These are phyloP conservation scores for Copidosoma floridanum DNA, from an alignment of 1,140 invertebrate species.

Conservation along the genomic window DNA sequence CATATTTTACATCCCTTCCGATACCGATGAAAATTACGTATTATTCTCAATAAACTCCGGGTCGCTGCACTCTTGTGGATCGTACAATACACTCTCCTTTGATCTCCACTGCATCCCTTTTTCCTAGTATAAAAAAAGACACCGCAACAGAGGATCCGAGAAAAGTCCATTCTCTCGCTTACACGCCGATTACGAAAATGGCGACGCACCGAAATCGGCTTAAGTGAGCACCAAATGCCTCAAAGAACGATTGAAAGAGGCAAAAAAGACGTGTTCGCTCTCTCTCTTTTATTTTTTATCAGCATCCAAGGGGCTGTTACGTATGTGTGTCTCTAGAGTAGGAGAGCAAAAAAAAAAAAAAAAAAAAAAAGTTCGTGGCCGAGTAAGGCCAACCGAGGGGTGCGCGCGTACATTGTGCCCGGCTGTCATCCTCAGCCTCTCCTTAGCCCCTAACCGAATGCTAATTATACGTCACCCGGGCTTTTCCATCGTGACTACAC, in stretches of 20 bases:
- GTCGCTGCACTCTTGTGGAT: background rate
- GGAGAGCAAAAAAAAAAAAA: background rate
- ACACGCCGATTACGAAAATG: background rate
- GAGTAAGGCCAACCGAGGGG: conserved; percentile 18
- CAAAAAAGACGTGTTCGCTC: background rate
- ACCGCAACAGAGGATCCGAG: no score
- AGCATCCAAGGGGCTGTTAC: background rate
- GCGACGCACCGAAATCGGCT: conserved; percentile 9
- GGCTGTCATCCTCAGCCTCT: conserved; percentile 53
- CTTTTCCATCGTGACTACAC: conserved; percentile 35
- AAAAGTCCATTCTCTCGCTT: background rate
- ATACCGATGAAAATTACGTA: no score
- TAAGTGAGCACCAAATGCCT: background rate
- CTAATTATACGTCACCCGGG: conserved; percentile 51
- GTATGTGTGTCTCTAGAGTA: background rate
- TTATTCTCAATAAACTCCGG: no score
- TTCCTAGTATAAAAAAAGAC: no score
- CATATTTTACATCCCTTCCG: no score
- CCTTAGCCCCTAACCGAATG: conserved; percentile 46
- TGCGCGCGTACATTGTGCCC: conserved; percentile 40
- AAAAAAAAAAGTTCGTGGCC: conserved; percentile 28
- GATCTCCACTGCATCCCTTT: background rate
- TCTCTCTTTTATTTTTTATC: no score
- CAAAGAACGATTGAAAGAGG: no score
- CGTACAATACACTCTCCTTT: background rate